phyloP scores from a whole-genome alignment of 2,113 vertebrate genomes.

The Lagopus muta region DNA sequence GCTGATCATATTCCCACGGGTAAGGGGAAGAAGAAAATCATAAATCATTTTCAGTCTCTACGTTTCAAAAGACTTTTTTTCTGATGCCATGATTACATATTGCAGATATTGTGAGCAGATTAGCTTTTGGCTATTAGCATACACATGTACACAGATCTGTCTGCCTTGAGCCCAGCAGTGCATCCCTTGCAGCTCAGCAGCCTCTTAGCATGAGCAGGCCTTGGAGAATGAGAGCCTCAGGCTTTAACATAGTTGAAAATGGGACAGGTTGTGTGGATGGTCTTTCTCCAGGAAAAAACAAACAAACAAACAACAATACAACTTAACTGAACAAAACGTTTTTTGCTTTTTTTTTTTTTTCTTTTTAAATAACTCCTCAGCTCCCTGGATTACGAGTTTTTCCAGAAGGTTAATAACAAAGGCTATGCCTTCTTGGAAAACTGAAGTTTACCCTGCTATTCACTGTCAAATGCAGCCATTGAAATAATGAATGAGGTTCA shows the following conservation, averaged over 20 bases:
- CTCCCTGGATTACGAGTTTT: neutral
- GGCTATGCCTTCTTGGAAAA: neutral
- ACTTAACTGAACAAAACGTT: neutral
- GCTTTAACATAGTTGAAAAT: neutral
- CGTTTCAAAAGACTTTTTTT: neutral
- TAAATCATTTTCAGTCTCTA: neutral
- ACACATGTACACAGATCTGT: fast-evolving
- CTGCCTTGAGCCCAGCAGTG: neutral
- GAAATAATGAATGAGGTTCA: constrained; percentile 57
- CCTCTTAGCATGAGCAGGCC: fast-evolving
- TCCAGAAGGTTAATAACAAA: neutral
- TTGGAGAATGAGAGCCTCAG: neutral
- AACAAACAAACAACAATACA: neutral
- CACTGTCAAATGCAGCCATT: neutral
- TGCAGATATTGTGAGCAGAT: neutral
- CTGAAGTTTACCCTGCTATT: neutral
- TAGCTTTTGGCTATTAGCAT: neutral
- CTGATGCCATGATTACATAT: neutral
- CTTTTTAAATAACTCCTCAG: neutral
- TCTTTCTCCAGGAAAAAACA: neutral
- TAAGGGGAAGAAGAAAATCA: neutral
- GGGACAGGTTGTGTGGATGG: neutral
- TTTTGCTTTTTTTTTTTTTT: neutral
- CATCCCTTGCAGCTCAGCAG: neutral
- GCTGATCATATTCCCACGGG: neutral